A percentile compares a stretch with the other conserved stretches of the same genome.
Conservation (phyloP, 2,113 vertebrate genomes). For the Progne subis region DNA sequence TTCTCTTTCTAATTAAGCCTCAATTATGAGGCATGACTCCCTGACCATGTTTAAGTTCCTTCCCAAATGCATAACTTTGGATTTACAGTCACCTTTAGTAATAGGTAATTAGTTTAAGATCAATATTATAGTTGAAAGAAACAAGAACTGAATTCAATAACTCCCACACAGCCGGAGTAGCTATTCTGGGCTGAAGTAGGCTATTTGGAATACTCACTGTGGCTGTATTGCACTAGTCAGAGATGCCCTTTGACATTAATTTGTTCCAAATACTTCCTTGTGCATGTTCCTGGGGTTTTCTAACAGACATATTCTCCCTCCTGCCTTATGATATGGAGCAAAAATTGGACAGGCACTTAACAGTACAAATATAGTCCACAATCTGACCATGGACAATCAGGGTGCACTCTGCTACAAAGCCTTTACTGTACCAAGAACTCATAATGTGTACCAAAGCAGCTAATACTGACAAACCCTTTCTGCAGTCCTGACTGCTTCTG, state of each 20-base stretch:
- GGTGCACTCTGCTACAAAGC: neutral
- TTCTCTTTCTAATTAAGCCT: constrained; percentile 34
- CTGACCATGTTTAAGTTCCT: neutral
- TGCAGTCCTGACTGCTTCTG: neutral
- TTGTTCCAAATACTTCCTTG: neutral
- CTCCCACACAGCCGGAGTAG: neutral
- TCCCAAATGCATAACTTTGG: neutral
- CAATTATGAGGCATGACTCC: neutral
- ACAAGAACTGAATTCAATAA: neutral
- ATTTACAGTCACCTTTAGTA: neutral
- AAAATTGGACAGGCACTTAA: neutral
- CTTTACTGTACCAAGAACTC: neutral
- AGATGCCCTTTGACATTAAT: neutral
- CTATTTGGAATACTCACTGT: neutral
- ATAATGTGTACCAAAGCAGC: neutral
- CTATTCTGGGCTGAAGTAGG: neutral
- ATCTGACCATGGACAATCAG: neutral
- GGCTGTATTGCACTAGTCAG: neutral
- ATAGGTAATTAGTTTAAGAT: constrained; percentile 9
- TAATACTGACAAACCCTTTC: neutral
- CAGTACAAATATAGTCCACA: neutral
- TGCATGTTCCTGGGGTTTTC: neutral
- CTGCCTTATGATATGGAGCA: neutral
- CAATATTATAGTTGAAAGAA: neutral
- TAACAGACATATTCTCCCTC: neutral